Evolutionary conservation across 2,888 invertebrate species (phyloP).

Genomic region (Drosophila yooni): DNA sequence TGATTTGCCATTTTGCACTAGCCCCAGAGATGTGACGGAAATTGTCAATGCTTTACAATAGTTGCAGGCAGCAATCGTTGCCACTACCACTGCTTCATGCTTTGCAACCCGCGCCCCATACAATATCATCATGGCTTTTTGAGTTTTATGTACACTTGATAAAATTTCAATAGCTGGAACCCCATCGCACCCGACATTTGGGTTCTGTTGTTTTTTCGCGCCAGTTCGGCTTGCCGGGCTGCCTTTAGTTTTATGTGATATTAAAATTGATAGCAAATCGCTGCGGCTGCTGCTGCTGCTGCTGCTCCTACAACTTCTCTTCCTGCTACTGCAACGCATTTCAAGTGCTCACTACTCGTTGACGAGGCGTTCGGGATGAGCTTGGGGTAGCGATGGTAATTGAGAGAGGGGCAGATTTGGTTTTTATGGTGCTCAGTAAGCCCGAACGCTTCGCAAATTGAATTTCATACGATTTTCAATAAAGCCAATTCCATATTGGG

Average conservation of each 20-base stretch:
- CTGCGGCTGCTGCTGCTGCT: constrained; percentile 38
- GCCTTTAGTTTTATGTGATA: constrained; percentile 79
- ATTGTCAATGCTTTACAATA: constrained; percentile 83
- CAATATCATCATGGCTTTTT: constrained; percentile 77
- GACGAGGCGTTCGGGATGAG: not conserved
- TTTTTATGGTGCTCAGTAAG: constrained; percentile 54
- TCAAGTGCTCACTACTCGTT: constrained; percentile 58
- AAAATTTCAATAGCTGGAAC: constrained; percentile 74
- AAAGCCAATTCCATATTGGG: constrained; percentile 71
- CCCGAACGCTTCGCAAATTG: constrained; percentile 64
- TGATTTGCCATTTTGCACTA: constrained; percentile 83
- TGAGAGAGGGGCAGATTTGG: constrained; percentile 20
- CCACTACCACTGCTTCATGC: not conserved
- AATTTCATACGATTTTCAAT: constrained; percentile 77
- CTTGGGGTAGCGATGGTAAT: not conserved
- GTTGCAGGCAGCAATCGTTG: constrained; percentile 56
- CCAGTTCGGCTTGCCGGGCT: constrained; percentile 57
- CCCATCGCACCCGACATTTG: constrained; percentile 7
- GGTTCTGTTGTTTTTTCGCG: constrained; percentile 70
- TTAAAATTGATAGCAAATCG: constrained; percentile 80
- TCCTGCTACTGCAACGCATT: constrained; percentile 32
- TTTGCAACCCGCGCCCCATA: not conserved
- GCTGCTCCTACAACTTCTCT: not conserved
- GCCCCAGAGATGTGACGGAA: constrained; percentile 80
- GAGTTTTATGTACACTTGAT: constrained; percentile 80